Percentiles rank a stretch among this genome's conserved stretches.
Conservation (phyloP, 2,113 vertebrate species). For the Odocoileus hemionus region DNA sequence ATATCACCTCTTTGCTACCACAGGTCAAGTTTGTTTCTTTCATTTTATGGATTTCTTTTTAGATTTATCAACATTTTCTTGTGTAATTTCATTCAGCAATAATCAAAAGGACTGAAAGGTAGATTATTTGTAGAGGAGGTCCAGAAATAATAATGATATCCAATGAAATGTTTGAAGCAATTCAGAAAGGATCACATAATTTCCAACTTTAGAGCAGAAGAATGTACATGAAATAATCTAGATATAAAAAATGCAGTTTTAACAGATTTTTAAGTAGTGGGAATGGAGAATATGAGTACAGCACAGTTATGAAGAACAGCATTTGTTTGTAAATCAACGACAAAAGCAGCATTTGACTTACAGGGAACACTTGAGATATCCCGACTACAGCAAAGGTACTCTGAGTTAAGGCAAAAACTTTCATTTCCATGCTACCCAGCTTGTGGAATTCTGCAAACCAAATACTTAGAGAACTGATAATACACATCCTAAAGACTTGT, state of each 20-base stretch:
- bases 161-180: constrained; percentile 62
- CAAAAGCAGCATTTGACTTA: background rate
- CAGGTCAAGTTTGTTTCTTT: constrained; percentile 57
- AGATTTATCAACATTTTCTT: constrained; percentile 57
- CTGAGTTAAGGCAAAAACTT: background rate
- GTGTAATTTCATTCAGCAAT: constrained; percentile 62
- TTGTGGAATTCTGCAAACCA: background rate
- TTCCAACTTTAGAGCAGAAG: constrained; percentile 62
- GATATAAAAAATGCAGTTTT: constrained; percentile 22
- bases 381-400: background rate
- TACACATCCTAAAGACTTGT: background rate
- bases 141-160: constrained; percentile 51
- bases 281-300: background rate
- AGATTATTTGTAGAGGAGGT: constrained; percentile 51
- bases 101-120: constrained; percentile 72
- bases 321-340: constrained; percentile 18
- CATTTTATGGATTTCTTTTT: constrained; percentile 62
- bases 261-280: constrained; percentile 5
- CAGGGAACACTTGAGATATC: background rate
- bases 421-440: background rate
- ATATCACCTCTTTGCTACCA: constrained; percentile 55
- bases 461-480: background rate
- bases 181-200: constrained; percentile 41
- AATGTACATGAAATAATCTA: constrained; percentile 52
- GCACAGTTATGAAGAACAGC: background rate